Conservation (phyloP, 2,113 vertebrate genomes). For the Corydoras maculifer region DNA sequence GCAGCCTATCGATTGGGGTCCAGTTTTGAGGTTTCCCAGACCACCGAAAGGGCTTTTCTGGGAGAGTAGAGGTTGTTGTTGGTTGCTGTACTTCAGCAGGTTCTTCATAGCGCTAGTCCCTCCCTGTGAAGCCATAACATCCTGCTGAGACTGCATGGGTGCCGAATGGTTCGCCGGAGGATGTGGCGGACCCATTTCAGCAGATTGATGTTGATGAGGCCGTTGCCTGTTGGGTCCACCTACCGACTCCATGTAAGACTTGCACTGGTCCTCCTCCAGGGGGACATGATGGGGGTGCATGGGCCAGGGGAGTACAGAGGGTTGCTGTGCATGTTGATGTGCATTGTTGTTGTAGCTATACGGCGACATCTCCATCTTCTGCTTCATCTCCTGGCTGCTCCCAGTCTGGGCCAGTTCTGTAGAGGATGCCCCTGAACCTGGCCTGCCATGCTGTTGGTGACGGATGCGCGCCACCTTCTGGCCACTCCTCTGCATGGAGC, state of each 20-base stretch:
- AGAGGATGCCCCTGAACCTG: constrained; percentile 62
- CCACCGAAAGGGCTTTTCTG: constrained; percentile 86
- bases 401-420: constrained; percentile 55
- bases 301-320: constrained; percentile 75
- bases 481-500: constrained; percentile 81
- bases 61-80: constrained; percentile 83
- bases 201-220: constrained; percentile 52
- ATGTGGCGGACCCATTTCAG: constrained; percentile 52
- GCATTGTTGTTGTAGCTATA: constrained; percentile 68
- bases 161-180: constrained; percentile 47
- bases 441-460: constrained; percentile 83
- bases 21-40: constrained; percentile 75
- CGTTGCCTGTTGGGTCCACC: constrained; percentile 46
- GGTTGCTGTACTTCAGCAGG: constrained; percentile 91
- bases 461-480: constrained; percentile 93
- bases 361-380: constrained; percentile 78
- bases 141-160: constrained; percentile 65
- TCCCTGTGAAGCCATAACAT: constrained; percentile 69
- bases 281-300: constrained; percentile 72
- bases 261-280: constrained; percentile 71
- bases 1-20: constrained; percentile 69
- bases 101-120: constrained; percentile 92
- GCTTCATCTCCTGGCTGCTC: constrained; percentile 69
- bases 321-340: constrained; percentile 60
- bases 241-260: constrained; percentile 83